Evolutionary conservation across 2,113 vertebrate genomes (phyloP).

Genomic region (Albula glossodonta): DNA sequence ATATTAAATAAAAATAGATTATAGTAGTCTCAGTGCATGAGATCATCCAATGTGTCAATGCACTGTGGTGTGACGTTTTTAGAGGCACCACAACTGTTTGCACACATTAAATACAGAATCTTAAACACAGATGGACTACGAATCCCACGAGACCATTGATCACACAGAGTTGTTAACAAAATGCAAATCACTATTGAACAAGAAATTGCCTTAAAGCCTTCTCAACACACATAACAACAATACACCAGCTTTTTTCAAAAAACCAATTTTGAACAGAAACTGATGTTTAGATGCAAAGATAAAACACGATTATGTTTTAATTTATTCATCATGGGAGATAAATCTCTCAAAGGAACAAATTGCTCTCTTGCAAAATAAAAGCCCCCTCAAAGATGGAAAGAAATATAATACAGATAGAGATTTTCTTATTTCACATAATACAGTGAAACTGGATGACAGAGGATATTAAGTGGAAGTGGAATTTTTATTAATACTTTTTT

Average conservation of each 20-base stretch:
- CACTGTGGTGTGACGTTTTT: no score
- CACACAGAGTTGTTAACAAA: background rate
- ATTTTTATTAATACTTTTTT: background rate
- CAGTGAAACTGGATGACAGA: background rate
- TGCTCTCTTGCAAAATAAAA: background rate
- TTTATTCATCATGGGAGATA: background rate
- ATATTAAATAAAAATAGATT: no score
- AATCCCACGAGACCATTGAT: background rate
- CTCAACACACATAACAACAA: background rate
- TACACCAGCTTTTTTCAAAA: background rate
- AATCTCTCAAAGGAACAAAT: background rate
- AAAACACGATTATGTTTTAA: constrained; percentile 14
- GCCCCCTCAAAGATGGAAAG: background rate
- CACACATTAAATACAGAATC: background rate
- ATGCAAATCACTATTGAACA: background rate
- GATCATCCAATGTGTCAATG: no score
- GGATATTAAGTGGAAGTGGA: background rate
- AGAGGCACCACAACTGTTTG: background rate
- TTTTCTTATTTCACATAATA: background rate
- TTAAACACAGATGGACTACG: background rate
- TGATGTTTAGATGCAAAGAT: constrained; percentile 11
- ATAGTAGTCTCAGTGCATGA: no score
- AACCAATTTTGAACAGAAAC: background rate
- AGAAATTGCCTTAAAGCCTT: background rate
- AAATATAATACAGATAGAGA: background rate